A percentile compares a stretch with the other conserved stretches of the same genome.
phyloP scores from a whole-genome alignment of 2,797 vertebrate genomes.

The Notamacropus eugenii region DNA sequence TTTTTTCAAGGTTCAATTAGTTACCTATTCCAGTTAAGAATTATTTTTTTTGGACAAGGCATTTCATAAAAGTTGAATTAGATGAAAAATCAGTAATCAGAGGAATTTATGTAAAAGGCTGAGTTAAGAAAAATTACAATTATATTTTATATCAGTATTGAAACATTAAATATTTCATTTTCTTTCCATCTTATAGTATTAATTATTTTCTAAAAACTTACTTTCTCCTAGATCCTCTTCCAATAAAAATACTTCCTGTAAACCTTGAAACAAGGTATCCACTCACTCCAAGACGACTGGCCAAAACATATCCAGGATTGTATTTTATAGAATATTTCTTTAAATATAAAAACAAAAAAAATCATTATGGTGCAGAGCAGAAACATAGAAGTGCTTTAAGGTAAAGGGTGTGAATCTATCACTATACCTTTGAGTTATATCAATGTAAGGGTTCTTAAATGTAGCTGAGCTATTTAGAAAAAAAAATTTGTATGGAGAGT shows the following conservation, averaged over 20 bases:
- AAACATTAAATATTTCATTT: conserved; percentile 72
- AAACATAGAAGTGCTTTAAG: conserved; percentile 64
- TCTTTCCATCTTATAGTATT: conserved; percentile 70
- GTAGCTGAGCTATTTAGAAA: conserved; percentile 32
- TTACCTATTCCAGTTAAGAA: conserved; percentile 71
- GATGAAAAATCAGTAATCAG: conserved; percentile 63
- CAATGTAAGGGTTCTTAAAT: conserved; percentile 55
- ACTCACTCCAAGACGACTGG: conserved; percentile 95
- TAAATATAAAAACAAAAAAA: conserved; percentile 82
- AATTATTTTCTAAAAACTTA: conserved; percentile 85
- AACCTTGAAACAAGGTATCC: conserved; percentile 99
- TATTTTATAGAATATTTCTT: conserved; percentile 99
- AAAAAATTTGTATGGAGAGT: conserved; percentile 56
- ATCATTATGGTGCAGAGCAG: conserved; percentile 61
- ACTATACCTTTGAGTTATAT: conserved; percentile 54
- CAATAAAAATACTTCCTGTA: conserved; percentile 98
- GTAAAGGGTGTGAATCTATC: conserved; percentile 55
- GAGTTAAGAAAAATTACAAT: conserved; percentile 60
- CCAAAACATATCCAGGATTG: conserved; percentile 95
- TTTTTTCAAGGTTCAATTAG: conserved; percentile 81
- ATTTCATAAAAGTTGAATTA: conserved; percentile 60
- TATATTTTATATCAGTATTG: conserved; percentile 58
- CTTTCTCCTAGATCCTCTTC: conserved; percentile 97
- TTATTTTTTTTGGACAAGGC: conserved; percentile 57
- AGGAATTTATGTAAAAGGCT: conserved; percentile 63